Evolutionary conservation across 2,888 invertebrate genomes (phyloP).

Genomic region (Diadegma fenestrale): DNA sequence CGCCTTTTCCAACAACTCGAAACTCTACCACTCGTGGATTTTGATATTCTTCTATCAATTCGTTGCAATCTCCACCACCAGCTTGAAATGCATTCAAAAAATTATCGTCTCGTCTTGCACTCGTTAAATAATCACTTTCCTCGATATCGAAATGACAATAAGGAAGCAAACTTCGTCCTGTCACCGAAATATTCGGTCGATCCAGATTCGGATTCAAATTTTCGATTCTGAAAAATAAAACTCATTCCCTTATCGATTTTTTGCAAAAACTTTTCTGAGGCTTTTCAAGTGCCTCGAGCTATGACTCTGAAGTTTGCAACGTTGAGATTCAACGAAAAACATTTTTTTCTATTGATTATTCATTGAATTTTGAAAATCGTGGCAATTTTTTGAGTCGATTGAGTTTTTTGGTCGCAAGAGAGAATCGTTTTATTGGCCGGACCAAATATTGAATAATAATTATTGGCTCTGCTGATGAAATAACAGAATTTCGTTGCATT

Average conservation of each 20-base stretch:
- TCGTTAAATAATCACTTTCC: slow-evolving; percentile 88
- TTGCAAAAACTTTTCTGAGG: neutral
- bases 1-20: slow-evolving; percentile 88
- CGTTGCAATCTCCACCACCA: slow-evolving; percentile 78
- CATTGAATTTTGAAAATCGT: too few species aligned
- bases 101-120: slow-evolving; percentile 84
- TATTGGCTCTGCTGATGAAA: too few species aligned
- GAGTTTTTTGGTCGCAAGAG: too few species aligned
- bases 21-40: slow-evolving; percentile 87
- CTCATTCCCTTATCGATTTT: neutral
- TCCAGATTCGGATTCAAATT: slow-evolving; percentile 85
- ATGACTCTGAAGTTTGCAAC: too few species aligned
- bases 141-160: slow-evolving; percentile 90
- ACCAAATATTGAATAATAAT: too few species aligned
- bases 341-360: too few species aligned
- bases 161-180: slow-evolving; percentile 88
- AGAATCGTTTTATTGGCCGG: too few species aligned
- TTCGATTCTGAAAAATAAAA: slow-evolving; percentile 82
- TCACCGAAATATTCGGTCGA: slow-evolving; percentile 83
- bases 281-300: neutral
- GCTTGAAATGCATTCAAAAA: slow-evolving; percentile 72
- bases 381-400: too few species aligned
- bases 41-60: slow-evolving; percentile 85
- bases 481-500: too few species aligned
- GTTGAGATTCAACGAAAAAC: too few species aligned